Evolutionary conservation across 1,140 invertebrate genomes (phyloP), one percentile per base, ranked within the genome.

Genomic region (Drosophila sturtevanti): DNA sequence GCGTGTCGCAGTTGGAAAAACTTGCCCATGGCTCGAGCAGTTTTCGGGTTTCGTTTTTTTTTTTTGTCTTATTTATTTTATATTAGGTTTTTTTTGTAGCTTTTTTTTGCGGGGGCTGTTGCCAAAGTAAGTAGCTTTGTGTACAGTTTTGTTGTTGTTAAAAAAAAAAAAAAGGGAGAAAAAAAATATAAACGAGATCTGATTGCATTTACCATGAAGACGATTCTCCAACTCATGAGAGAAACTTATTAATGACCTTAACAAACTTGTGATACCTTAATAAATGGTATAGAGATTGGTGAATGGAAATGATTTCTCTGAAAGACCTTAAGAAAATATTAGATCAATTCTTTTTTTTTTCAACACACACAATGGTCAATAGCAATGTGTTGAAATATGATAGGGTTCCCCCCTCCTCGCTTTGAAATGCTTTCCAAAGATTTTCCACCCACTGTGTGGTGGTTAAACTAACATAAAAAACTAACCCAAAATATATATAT

Each of bases 1-100:
- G 71, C 82, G 82, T 87, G 82, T 86, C 82, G 75, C 61, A 66
- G 75, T 87, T 72, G 76, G 82, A 72, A 86, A 84, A 82, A 68
- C 75, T 87, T 60, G 64, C 75, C 69, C 71, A 52, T 66, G 72
- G 56, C 81, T 69, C 56, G 68, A 66, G 31, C 37, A 65, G 72
- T 78, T 61, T 75, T 72, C 67, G n/a, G 12, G 31, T 37, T 62
- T 27, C 24, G 37, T 31, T 63, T 68, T 64, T 55, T 56, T 64
- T 67, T 74, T 73, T 69, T 72, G n/a, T 64, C 68, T 51, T 22
- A 34, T 38, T 51, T 11, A 16, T 38, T 27, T 52, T 58, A 31
- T 9, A 10, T 34, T 60, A 21, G 14, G 18, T 55, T 44, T 60
- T 44, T 60, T 31, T 54, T 14, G 41, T 62, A 31, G 70, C 35